phyloP scores from a whole-genome alignment of 2,797 vertebrate species.

The Smutsia gigantea region DNA sequence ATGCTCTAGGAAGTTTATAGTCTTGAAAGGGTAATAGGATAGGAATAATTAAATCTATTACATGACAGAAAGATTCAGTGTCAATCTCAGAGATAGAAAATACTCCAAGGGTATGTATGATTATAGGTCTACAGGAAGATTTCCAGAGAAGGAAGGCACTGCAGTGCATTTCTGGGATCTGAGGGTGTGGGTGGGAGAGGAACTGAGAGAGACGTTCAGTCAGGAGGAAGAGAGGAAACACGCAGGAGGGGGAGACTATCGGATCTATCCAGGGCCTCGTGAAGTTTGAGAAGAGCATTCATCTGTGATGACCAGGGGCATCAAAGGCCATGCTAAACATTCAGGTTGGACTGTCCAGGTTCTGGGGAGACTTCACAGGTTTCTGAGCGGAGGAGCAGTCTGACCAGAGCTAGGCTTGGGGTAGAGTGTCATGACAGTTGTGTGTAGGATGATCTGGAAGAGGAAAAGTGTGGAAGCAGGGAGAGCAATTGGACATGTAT shows the following conservation, averaged over 20 bases:
- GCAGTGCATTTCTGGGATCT: background rate
- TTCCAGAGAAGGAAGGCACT: background rate
- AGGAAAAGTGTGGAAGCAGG: background rate
- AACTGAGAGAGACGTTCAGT: background rate
- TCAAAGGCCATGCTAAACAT: background rate
- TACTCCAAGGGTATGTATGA: background rate
- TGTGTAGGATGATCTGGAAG: background rate
- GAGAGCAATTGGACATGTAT: background rate
- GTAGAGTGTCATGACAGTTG: background rate
- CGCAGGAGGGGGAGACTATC: background rate
- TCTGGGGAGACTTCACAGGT: background rate
- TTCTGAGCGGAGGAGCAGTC: background rate
- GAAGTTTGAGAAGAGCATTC: background rate
- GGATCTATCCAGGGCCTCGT: background rate
- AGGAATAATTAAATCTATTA: conserved; percentile 16
- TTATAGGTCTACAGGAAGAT: background rate
- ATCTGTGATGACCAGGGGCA: background rate
- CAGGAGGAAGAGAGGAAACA: background rate
- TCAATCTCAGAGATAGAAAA: conserved; percentile 15
- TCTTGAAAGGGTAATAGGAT: conserved; percentile 1
- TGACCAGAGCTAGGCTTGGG: background rate
- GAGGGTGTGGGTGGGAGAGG: too few species aligned
- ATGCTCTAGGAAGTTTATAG: background rate
- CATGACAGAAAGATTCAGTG: background rate
- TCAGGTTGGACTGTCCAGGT: background rate